A percentile compares a stretch with the other conserved stretches of the same genome.
Evolutionary conservation across 1,140 invertebrate genomes (phyloP).

Genomic region (Drosophila insularis): DNA sequence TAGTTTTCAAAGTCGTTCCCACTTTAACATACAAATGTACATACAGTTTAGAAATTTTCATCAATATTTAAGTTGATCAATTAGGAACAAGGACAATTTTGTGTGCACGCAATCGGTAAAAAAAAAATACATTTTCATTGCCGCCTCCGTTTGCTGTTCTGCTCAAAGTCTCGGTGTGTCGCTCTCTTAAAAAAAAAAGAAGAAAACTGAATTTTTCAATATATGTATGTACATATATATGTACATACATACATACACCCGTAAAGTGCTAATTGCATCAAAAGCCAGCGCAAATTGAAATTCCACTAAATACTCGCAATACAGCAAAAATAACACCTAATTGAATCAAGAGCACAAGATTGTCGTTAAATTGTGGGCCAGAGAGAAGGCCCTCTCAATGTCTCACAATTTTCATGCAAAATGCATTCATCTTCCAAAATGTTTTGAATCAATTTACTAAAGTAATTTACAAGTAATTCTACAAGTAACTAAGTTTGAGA

Average conservation of each 20-base stretch:
- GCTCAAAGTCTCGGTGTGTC: not conserved
- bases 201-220: not conserved
- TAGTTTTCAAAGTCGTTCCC: no score
- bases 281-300: conserved; percentile 26
- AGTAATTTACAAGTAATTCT: no score
- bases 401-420: not conserved
- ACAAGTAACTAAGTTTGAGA: no score
- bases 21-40: not conserved
- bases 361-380: not conserved
- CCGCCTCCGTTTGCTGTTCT: not conserved
- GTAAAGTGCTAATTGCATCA: conserved; percentile 47
- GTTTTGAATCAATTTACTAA: no score
- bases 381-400: not conserved
- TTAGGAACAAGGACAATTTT: conserved; percentile 16
- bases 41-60: conserved; percentile 4
- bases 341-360: conserved; percentile 1
- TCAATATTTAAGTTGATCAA: conserved; percentile 18
- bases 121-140: not conserved
- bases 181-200: not conserved
- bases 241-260: not conserved
- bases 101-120: conserved; percentile 19
- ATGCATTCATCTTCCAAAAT: not conserved
- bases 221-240: no score
- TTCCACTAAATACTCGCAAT: not conserved
- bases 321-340: not conserved